A percentile compares a stretch with the other conserved stretches of the same genome.
These are phyloP conservation scores for Poeciliopsis infans DNA, from an alignment of 2,797 vertebrate genomes.

Conservation along the genomic window DNA sequence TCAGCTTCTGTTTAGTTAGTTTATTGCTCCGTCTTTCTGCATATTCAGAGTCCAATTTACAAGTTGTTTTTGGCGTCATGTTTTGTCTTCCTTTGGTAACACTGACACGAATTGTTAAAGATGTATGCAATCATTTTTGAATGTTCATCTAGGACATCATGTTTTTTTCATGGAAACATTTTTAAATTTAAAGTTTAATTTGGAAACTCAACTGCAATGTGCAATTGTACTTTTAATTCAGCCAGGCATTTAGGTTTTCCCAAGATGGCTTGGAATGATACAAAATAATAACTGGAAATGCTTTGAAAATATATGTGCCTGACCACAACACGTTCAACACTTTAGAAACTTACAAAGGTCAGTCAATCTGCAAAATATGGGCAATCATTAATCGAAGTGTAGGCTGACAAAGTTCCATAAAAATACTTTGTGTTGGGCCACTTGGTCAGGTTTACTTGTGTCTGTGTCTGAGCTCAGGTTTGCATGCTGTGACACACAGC, in stretches of 20 bases:
- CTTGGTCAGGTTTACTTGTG: not conserved
- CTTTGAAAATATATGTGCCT: not conserved
- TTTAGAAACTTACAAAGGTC: not conserved
- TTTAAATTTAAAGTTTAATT: not conserved
- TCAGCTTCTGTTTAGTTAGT: not conserved
- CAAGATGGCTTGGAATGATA: not conserved
- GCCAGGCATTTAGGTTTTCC: not conserved
- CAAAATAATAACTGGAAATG: not conserved
- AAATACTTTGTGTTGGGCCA: conserved; percentile 5
- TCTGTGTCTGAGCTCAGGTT: conserved; percentile 10
- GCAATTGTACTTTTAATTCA: not conserved
- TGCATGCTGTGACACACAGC: conserved; percentile 44
- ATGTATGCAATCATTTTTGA: not conserved
- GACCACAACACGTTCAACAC: not conserved
- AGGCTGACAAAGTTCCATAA: conserved; percentile 4
- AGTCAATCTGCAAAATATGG: not conserved
- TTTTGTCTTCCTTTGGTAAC: not conserved
- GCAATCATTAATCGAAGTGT: not conserved
- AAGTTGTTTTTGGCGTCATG: not conserved
- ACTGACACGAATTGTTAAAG: not conserved
- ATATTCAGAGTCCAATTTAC: not conserved
- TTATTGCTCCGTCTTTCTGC: not conserved
- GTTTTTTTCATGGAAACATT: not conserved
- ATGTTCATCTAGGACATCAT: not conserved
- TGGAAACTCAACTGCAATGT: not conserved